Conservation (phyloP, 2,888 invertebrate species). For the Temnothorax rugatulus region DNA sequence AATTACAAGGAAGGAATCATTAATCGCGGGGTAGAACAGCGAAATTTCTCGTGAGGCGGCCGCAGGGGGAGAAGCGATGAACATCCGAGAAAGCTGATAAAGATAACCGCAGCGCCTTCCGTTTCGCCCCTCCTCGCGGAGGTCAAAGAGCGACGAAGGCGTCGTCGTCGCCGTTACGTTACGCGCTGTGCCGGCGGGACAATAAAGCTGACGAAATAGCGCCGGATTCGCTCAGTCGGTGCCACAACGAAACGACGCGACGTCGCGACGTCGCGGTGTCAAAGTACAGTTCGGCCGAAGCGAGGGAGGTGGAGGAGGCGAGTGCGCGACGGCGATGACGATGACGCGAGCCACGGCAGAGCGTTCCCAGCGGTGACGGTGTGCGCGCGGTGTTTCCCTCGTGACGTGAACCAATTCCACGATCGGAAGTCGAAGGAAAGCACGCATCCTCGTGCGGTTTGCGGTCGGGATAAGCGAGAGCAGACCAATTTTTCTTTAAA, state of each 20-base stretch:
- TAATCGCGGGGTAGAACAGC: not conserved
- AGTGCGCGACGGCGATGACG: conserved; percentile 32
- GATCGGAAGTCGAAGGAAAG: not conserved
- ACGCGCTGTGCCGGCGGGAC: conserved; percentile 70
- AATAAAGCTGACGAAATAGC: conserved; percentile 80
- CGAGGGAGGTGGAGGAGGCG: conserved; percentile 9
- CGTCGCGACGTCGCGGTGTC: conserved; percentile 44
- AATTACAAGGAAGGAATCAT: not conserved
- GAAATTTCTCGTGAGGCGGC: not conserved
- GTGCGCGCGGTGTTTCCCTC: conserved; percentile 39
- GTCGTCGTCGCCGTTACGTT: conserved; percentile 63
- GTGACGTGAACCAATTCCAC: conserved; percentile 13
- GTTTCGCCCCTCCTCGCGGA: conserved; percentile 28
- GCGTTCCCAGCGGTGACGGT: conserved; percentile 47
- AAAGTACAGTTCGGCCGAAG: conserved; percentile 17
- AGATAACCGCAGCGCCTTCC: conserved; percentile 55
- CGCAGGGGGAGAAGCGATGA: conserved; percentile 12
- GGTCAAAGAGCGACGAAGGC: conserved; percentile 72
- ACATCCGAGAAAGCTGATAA: conserved; percentile 58
- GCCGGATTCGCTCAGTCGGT: conserved; percentile 76
- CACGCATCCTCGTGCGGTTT: not conserved
- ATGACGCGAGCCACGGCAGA: conserved; percentile 35
- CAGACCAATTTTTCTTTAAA: not conserved
- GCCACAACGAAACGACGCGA: conserved; percentile 18
- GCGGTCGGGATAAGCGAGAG: not conserved